phyloP scores from a whole-genome alignment of 2,113 vertebrate species.

The Patagioenas fasciata region DNA sequence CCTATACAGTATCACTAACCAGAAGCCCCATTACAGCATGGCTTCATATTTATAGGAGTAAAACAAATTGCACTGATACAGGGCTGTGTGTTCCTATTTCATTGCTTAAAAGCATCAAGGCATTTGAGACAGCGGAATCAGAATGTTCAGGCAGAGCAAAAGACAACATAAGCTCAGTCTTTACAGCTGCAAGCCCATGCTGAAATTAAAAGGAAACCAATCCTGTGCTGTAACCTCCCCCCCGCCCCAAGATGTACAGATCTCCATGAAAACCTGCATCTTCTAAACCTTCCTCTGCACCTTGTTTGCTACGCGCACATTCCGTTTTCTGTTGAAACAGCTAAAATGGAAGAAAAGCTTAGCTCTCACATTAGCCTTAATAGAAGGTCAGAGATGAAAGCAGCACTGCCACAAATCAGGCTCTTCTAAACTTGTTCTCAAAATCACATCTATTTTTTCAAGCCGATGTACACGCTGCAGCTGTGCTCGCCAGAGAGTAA shows the following conservation, averaged over 20 bases:
- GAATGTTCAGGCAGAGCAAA: neutral
- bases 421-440: slow-evolving; percentile 11
- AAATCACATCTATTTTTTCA: slow-evolving; percentile 6
- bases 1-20: neutral
- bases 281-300: neutral
- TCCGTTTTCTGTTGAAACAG: slow-evolving; percentile 46
- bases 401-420: slow-evolving; percentile 43
- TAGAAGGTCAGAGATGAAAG: slow-evolving; percentile 56
- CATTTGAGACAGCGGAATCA: neutral
- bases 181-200: neutral
- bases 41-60: neutral
- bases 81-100: neutral
- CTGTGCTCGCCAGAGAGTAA: slow-evolving; percentile 20
- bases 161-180: neutral
- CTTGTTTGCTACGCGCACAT: neutral
- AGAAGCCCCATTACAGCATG: neutral
- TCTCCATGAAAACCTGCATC: neutral
- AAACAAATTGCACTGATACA: neutral
- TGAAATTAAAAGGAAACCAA: slow-evolving; percentile 19
- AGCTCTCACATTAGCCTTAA: slow-evolving; percentile 33
- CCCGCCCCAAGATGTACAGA: neutral
- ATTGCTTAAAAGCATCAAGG: neutral
- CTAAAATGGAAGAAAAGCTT: slow-evolving; percentile 53
- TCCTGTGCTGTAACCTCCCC: neutral
- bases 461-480: neutral